Evolutionary conservation across 2,797 vertebrate genomes (phyloP), one percentile per base, ranked within the genome.

Genomic region (Argentina silus): DNA sequence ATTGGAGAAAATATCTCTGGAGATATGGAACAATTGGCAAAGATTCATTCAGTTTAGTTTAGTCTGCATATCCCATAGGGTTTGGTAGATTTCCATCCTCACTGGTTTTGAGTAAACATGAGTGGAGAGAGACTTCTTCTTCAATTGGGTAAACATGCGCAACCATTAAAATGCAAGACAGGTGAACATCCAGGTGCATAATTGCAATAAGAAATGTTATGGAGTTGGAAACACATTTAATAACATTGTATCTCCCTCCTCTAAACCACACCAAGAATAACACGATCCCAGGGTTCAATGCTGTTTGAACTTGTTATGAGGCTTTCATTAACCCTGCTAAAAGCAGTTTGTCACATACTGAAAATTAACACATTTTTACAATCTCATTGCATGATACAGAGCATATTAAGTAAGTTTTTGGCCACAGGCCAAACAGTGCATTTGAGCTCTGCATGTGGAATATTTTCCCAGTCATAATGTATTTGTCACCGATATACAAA

Each of bases 321-420:
- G 76, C 70, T 79, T 75, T 61, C 17, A 64, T 63, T 78, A 50
- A 75, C 59, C 47, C 55, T 44, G 61, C 68, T 81, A 59, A 79
- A 69, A 70, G 77, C n/a, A 48, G 42, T 42, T 65, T 65, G 61
- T n/a, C 67, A 74, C 53, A 68, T 76, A 55, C 57, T 55, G 67
- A 60, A 6, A 65, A 73, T 76, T 68, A 82, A 64, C 42, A 63
- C 23, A 5, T 36, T 55, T 56, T 51, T 51, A 15, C 70, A 75
- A 70, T 84, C 70, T 75, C 55, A 70, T 87, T 86, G 81, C 65
- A 61, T 42, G 71, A 76, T 81, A 81, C 73, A 81, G 81, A 81
- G 75, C 64, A 0, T 69, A 55, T 59, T 79, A 69, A 79, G 68
- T 78, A 57, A 17, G 57, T 82, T 72, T 42, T 56, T 78, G 75